A percentile compares a stretch with the other conserved stretches of the same genome.
Evolutionary conservation across 2,797 vertebrate species (phyloP).

Genomic region (Agapornis canus): DNA sequence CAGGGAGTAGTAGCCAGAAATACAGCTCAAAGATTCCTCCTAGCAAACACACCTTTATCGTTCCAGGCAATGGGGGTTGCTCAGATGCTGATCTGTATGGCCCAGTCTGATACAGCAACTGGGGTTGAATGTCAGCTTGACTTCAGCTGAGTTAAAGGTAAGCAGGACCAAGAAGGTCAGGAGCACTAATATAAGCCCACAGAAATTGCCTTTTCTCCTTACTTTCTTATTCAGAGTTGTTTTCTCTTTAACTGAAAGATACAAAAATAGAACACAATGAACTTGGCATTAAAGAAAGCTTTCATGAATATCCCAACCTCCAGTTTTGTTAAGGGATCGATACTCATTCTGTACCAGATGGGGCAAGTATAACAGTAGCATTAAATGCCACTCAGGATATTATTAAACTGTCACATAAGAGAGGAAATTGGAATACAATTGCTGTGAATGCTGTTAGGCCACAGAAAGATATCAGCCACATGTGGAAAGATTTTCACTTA

Average conservation of each 20-base stretch:
- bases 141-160: neutral
- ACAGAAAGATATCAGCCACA: neutral
- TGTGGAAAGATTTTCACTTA: neutral
- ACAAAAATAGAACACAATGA: neutral
- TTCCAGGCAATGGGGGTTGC: neutral
- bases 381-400: neutral
- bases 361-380: neutral
- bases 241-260: neutral
- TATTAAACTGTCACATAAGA: neutral
- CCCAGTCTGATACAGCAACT: neutral
- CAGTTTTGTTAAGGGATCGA: neutral
- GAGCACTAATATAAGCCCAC: neutral
- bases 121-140: neutral
- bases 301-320: neutral
- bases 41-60: neutral
- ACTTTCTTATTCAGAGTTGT: neutral
- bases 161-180: neutral
- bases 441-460: neutral
- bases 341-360: neutral
- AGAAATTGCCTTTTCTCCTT: neutral
- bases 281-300: neutral
- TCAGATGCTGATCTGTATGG: neutral
- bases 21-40: neutral
- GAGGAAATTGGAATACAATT: neutral
- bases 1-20: neutral